phyloP scores from a whole-genome alignment of 2,797 vertebrate genomes.

The Poecilia velifera region DNA sequence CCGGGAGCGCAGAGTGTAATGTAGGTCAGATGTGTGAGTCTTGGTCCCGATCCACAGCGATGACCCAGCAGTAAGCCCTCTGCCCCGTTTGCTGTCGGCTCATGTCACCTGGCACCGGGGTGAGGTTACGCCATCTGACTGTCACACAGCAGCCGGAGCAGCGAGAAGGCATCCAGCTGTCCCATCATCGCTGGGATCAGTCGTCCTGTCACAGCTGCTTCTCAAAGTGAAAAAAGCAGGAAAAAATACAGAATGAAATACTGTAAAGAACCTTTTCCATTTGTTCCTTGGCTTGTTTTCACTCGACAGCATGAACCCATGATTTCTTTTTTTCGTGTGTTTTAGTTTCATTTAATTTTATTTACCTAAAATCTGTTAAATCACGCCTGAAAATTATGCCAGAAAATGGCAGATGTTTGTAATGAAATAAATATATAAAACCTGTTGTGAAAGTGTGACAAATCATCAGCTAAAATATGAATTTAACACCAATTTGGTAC shows the following conservation, averaged over 20 bases:
- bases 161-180: constrained; percentile 42
- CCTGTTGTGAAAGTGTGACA: not conserved
- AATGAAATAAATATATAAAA: not conserved
- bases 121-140: constrained; percentile 42
- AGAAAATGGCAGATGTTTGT: not conserved
- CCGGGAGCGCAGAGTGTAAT: constrained; percentile 40
- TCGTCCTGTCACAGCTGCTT: constrained; percentile 18
- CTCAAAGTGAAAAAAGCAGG: not conserved
- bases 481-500: not conserved
- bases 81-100: constrained; percentile 48
- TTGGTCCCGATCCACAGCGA: constrained; percentile 42
- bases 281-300: not conserved
- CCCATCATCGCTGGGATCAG: constrained; percentile 44
- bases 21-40: constrained; percentile 67
- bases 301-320: not conserved
- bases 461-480: not conserved
- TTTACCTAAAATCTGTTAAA: not conserved
- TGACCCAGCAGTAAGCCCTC: constrained; percentile 59
- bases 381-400: not conserved
- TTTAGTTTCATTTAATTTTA: not conserved
- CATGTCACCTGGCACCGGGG: constrained; percentile 56
- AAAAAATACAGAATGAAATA: not conserved
- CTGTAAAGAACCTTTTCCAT: not conserved
- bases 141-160: constrained; percentile 38
- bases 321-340: not conserved